phyloP scores from a whole-genome alignment of 2,888 invertebrate genomes.

The Sesamia inferens region DNA sequence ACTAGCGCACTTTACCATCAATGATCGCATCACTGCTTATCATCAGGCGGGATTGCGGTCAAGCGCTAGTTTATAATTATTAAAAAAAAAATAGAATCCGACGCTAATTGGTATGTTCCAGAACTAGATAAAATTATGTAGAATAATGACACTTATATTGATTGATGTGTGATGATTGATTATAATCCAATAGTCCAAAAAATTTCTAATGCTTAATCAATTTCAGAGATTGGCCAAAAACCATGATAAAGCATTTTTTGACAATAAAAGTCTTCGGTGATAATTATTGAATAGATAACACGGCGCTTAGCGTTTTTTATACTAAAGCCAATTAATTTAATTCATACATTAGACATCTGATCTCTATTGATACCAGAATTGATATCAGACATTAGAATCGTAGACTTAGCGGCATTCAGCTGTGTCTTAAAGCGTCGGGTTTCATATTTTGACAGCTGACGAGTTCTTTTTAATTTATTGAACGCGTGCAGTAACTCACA shows the following conservation, averaged over 20 bases:
- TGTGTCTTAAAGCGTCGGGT: constrained; percentile 19
- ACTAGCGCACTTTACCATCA: too few species aligned
- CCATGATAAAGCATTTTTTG: neutral
- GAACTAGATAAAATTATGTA: neutral
- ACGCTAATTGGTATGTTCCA: constrained; percentile 2
- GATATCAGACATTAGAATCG: constrained; percentile 16
- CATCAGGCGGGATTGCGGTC: too few species aligned
- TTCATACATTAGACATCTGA: constrained; percentile 9
- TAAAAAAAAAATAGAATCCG: too few species aligned
- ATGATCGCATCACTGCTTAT: too few species aligned
- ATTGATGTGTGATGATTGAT: too few species aligned
- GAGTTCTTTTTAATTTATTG: constrained; percentile 25
- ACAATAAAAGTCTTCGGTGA: neutral
- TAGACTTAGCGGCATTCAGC: constrained; percentile 4
- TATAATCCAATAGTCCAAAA: neutral
- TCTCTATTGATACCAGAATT: constrained; percentile 14
- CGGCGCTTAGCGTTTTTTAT: constrained; percentile 13
- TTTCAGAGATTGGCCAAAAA: neutral
- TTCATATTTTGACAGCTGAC: constrained; percentile 31
- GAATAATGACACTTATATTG: too few species aligned
- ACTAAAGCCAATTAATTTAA: constrained; percentile 13
- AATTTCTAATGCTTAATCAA: constrained; percentile 11
- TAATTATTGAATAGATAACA: constrained; percentile 10
- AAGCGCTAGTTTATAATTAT: too few species aligned
- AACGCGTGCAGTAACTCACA: constrained; percentile 27